Conservation (phyloP, 2,797 vertebrate genomes). For the Pangasius macronema region DNA sequence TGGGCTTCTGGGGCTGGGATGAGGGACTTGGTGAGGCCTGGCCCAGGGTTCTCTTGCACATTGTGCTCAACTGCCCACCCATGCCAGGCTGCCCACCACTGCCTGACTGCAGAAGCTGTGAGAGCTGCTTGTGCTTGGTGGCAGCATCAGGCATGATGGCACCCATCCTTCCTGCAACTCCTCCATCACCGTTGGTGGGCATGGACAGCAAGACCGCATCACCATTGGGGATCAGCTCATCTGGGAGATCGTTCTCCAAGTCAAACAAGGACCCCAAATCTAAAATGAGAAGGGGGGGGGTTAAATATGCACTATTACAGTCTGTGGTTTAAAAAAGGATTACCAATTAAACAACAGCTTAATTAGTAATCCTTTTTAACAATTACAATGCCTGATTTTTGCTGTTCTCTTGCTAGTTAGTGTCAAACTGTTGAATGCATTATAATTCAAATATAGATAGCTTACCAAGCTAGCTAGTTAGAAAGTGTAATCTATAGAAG, state of each 20-base stretch:
- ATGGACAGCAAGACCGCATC: conserved; percentile 86
- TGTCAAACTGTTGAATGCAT: neutral
- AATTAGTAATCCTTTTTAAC: neutral
- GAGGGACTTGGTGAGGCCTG: conserved; percentile 81
- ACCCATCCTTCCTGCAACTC: conserved; percentile 74
- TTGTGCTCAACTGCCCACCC: conserved; percentile 79
- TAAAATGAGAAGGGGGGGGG: conserved; percentile 58
- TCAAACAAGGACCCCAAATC: conserved; percentile 95
- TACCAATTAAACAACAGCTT: neutral
- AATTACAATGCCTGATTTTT: neutral
- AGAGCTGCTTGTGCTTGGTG: conserved; percentile 96
- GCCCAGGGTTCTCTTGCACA: conserved; percentile 90
- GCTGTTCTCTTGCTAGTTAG: neutral
- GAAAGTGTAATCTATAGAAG: no score
- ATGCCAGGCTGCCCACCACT: conserved; percentile 80
- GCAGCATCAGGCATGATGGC: conserved; percentile 86
- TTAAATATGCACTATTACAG: neutral
- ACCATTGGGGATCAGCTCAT: conserved; percentile 95
- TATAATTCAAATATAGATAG: neutral
- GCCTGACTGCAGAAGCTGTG: conserved; percentile 89
- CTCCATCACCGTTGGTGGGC: conserved; percentile 67
- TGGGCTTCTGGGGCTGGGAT: conserved; percentile 88
- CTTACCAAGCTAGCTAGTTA: no score
- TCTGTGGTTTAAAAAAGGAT: neutral
- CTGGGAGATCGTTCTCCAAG: conserved; percentile 96